Evolutionary conservation across 2,113 vertebrate genomes (phyloP), one percentile per base, ranked within the genome.

Genomic region (Kryptolebias marmoratus): DNA sequence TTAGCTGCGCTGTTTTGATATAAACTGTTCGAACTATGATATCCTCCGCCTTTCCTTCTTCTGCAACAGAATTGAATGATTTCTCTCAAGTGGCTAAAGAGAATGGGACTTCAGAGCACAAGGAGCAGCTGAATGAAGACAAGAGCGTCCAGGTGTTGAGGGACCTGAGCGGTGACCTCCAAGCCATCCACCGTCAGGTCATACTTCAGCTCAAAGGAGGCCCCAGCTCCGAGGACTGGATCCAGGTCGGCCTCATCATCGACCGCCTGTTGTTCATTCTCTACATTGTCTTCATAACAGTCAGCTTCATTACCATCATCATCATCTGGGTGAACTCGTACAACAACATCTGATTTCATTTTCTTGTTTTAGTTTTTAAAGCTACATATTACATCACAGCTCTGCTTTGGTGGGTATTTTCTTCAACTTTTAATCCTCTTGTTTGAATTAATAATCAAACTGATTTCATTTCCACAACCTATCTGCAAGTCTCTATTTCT

Each of bases 231-330:
- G 63, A 91, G 52, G 92, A 93, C 11, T 94, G 93, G 93, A 73
- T 90, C 39, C 85, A 89, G 75, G 81, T 94, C 57, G 91, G 87
- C 68, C 81, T 83, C 53, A 64, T 94, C 83, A 83, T 93, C 28
- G 93, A 94, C 67, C 88, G 91, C 64, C 71, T 93, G 72, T 87
- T 94, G 9, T 93, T 93, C 0, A 58, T 63, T 74, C 0, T 91
- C 68, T 93, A 94, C 82, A 59, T 87, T 27, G 2, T 93, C 79
- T 94, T 94, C 81, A 74, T 93, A 57, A 44, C 65, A 42, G 66
- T 90, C 83, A 93, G 92, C 87, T 91, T 92, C 78, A 63, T 91
- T 55, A 88, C 87, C 71, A 92, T 94, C 69, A 67, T 89, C 22
- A 55, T 87, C 18, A 77, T 94, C 62, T 93, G 93, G 92, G 16